These are phyloP conservation scores for Stegostoma tigrinum DNA, from an alignment of 2,113 vertebrate genomes.

Conservation along the genomic window DNA sequence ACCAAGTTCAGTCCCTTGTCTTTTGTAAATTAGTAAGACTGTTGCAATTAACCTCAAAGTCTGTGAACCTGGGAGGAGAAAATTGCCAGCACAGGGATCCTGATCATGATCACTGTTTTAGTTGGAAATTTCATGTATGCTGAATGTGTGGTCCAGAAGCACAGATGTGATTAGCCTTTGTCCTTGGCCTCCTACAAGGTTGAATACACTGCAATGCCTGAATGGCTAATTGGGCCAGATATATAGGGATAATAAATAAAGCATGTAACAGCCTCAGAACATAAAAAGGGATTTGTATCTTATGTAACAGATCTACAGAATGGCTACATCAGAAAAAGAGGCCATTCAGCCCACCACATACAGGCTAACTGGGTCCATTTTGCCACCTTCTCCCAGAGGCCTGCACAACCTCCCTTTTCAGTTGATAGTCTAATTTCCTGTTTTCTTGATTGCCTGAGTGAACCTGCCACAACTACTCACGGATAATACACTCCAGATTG, in stretches of 20 bases:
- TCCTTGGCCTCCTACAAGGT: not conserved
- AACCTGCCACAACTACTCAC: too few species aligned
- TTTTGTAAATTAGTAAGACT: not conserved
- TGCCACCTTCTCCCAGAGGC: too few species aligned
- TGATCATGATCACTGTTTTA: not conserved
- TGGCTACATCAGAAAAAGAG: not conserved
- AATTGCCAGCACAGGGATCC: not conserved
- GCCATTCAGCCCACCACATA: not conserved
- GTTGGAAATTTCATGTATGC: not conserved
- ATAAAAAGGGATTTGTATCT: not conserved
- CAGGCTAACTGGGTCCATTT: too few species aligned
- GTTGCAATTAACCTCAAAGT: slow-evolving; percentile 13
- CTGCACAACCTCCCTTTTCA: too few species aligned
- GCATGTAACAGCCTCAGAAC: not conserved
- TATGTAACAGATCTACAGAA: not conserved
- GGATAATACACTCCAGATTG: too few species aligned
- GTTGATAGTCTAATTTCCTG: too few species aligned
- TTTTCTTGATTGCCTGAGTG: too few species aligned
- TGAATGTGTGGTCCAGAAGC: not conserved
- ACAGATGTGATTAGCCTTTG: not conserved
- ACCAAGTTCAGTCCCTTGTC: not conserved
- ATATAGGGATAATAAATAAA: not conserved
- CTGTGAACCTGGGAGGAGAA: not conserved
- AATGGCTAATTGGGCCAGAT: not conserved
- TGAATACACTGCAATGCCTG: not conserved